phyloP scores from a whole-genome alignment of 92 coral and sea anemone species.

The Zoanthus solanderi region DNA sequence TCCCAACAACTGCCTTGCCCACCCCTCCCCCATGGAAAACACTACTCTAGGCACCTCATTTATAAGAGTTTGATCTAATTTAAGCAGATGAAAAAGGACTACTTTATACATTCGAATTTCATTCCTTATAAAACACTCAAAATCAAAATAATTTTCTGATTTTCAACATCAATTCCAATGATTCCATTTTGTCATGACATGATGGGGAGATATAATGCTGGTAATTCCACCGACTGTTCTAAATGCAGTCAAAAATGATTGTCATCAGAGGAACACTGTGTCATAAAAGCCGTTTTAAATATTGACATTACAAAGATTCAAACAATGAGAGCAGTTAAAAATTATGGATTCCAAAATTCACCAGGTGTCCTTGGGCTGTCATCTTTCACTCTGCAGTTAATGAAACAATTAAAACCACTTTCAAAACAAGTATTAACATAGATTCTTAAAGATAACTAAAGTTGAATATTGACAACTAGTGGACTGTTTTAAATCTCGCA shows the following conservation, averaged over 20 bases:
- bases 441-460: background rate
- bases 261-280: background rate
- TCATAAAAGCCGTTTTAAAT: background rate
- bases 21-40: background rate
- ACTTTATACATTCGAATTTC: background rate
- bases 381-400: constrained; percentile 14
- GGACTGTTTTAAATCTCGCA: background rate
- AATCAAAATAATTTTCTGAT: background rate
- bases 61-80: too few relatives aligned
- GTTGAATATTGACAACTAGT: background rate
- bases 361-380: constrained; percentile 37
- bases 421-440: background rate
- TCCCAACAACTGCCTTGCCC: background rate
- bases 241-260: background rate
- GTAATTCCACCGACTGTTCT: background rate
- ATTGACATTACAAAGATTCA: background rate
- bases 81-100: too few relatives aligned
- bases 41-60: too few relatives aligned
- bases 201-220: background rate
- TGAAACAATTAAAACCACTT: background rate
- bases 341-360: constrained; percentile 37
- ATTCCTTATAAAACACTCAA: background rate
- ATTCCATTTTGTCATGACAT: background rate
- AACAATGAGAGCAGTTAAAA: background rate
- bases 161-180: background rate